phyloP scores from a whole-genome alignment of 2,113 vertebrate genomes.

The Psilopsiagon aurifrons region DNA sequence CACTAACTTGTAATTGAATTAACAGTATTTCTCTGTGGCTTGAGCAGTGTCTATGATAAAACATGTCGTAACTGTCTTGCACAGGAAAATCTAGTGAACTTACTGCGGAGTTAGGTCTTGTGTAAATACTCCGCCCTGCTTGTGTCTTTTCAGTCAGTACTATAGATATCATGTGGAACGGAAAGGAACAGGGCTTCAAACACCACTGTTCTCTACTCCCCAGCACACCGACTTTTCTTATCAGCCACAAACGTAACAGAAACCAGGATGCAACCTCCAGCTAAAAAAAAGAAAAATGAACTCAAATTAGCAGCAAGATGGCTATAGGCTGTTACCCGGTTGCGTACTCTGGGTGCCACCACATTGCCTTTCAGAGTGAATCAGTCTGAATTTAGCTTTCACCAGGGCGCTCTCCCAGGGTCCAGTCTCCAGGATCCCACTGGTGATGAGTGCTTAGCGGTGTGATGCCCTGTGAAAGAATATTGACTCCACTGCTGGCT shows the following conservation, averaged over 20 bases:
- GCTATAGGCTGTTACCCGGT: neutral
- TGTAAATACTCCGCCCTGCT: neutral
- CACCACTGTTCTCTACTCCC: neutral
- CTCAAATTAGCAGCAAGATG: neutral
- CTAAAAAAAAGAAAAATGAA: neutral
- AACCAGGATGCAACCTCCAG: neutral
- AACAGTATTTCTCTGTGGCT: neutral
- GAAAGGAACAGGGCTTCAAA: neutral
- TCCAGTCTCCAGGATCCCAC: neutral
- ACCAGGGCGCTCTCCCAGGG: neutral
- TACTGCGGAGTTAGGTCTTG: neutral
- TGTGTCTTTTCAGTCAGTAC: neutral
- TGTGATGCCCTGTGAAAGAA: fast-evolving
- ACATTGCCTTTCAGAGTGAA: neutral
- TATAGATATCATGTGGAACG: neutral
- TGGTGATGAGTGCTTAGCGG: neutral
- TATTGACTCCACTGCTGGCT: neutral
- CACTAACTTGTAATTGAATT: neutral
- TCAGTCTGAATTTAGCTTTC: neutral
- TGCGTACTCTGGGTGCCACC: neutral
- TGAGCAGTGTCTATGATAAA: neutral
- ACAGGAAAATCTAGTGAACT: neutral
- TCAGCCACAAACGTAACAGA: neutral
- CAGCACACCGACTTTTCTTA: neutral
- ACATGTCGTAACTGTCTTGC: neutral